Conservation (phyloP, 2,797 vertebrate species). For the Basileuterus tristriatus region DNA sequence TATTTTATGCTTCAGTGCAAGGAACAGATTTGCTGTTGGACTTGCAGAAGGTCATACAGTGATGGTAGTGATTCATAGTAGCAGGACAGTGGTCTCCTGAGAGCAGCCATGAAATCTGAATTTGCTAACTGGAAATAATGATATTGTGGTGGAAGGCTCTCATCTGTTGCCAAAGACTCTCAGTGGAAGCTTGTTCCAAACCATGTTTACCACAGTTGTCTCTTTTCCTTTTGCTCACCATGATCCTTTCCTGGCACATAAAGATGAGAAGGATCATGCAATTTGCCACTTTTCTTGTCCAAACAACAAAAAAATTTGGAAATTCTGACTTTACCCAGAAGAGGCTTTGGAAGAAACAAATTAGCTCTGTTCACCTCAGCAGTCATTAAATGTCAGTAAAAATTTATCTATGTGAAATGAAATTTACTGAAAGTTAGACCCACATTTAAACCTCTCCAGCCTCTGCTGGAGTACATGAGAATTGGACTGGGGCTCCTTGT, state of each 20-base stretch:
- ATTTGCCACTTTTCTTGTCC: conserved; percentile 20
- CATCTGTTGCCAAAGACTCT: conserved; percentile 49
- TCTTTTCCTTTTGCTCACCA: conserved; percentile 43
- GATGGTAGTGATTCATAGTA: conserved; percentile 38
- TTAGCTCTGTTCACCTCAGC: background rate
- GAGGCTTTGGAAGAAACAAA: conserved; percentile 9
- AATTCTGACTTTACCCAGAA: conserved; percentile 12
- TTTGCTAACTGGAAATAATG: conserved; percentile 58
- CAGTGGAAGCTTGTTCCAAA: conserved; percentile 30
- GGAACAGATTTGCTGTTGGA: conserved; percentile 1
- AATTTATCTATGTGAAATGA: background rate
- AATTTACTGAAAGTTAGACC: background rate
- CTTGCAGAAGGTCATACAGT: conserved; percentile 2
- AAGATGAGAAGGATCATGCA: conserved; percentile 9
- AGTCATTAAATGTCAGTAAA: conserved; percentile 1
- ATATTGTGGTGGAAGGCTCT: conserved; percentile 56
- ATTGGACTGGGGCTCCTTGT: background rate
- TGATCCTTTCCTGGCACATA: conserved; percentile 14
- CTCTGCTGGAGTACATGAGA: background rate
- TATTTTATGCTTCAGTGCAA: conserved; percentile 40
- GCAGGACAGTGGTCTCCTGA: conserved; percentile 9
- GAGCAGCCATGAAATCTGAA: conserved; percentile 43
- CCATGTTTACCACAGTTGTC: conserved; percentile 54
- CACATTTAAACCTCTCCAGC: background rate
- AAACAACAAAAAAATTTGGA: conserved; percentile 35